phyloP scores from a whole-genome alignment of 1,140 invertebrate species.

The Cryptotermes secundus region DNA sequence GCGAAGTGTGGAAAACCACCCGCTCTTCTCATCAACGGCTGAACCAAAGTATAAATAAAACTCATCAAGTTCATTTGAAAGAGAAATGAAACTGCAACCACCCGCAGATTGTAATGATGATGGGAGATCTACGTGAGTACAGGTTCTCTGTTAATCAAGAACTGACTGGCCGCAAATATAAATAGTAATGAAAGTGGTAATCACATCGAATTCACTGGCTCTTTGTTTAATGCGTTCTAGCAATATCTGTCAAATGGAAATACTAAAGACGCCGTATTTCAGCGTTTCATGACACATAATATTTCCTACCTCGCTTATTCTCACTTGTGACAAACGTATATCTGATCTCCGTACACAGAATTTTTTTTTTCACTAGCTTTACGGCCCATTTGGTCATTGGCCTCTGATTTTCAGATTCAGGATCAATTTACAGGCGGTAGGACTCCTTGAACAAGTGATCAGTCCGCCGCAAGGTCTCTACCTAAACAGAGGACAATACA shows the following conservation, averaged over 20 bases:
- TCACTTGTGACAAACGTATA: no score
- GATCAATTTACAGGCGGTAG: no score
- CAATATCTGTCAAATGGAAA: background rate
- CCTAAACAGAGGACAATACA: no score
- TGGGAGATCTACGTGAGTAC: background rate
- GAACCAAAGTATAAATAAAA: background rate
- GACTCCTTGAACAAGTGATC: no score
- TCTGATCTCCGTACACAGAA: no score
- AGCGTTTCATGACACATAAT: no score
- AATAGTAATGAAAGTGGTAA: background rate
- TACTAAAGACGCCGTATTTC: background rate
- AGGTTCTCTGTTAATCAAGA: background rate
- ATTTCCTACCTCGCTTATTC: no score
- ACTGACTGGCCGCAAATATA: background rate
- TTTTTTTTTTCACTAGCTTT: no score
- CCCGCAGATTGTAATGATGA: conserved; percentile 6
- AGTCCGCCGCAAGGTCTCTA: no score
- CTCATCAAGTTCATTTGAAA: conserved; percentile 16
- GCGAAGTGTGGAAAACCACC: background rate
- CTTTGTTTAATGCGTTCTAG: background rate
- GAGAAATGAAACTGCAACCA: background rate
- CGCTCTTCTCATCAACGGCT: background rate
- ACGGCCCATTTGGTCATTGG: no score
- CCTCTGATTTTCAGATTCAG: no score
- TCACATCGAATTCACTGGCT: background rate